A percentile compares a stretch with the other conserved stretches of the same genome.
phyloP scores from a whole-genome alignment of 2,888 invertebrate species.

The Stegana nigrithorax region DNA sequence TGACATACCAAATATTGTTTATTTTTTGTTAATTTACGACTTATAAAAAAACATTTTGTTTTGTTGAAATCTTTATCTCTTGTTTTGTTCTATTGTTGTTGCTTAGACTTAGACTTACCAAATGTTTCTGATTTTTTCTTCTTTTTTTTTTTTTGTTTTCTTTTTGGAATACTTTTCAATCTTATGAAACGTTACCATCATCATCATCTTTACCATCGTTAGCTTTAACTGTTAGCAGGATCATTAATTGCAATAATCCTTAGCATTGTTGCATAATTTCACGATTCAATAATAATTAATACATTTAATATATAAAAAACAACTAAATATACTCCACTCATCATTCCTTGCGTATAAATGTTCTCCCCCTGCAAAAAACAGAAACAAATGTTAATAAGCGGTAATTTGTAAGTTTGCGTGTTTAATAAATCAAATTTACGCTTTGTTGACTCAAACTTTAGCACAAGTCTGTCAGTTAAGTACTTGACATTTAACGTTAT shows the following conservation, averaged over 20 bases:
- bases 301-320: conserved; percentile 65
- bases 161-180: conserved; percentile 32
- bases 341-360: conserved; percentile 88
- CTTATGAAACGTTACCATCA: conserved; percentile 35
- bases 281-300: conserved; percentile 46
- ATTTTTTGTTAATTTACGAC: conserved; percentile 5
- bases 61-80: conserved; percentile 45
- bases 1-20: conserved; percentile 18
- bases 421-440: no score
- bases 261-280: conserved; percentile 36
- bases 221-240: conserved; percentile 19
- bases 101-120: conserved; percentile 11
- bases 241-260: conserved; percentile 26
- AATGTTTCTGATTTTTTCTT: conserved; percentile 27
- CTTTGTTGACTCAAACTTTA: no score
- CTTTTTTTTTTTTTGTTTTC: conserved; percentile 31
- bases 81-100: conserved; percentile 24
- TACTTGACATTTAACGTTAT: no score
- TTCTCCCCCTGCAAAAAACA: conserved; percentile 78
- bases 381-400: no score
- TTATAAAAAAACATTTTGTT: conserved; percentile 44
- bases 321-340: conserved; percentile 68
- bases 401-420: not conserved
- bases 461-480: no score
- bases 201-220: not conserved